phyloP scores from a whole-genome alignment of 2,113 vertebrate genomes.

The Carassius auratus region DNA sequence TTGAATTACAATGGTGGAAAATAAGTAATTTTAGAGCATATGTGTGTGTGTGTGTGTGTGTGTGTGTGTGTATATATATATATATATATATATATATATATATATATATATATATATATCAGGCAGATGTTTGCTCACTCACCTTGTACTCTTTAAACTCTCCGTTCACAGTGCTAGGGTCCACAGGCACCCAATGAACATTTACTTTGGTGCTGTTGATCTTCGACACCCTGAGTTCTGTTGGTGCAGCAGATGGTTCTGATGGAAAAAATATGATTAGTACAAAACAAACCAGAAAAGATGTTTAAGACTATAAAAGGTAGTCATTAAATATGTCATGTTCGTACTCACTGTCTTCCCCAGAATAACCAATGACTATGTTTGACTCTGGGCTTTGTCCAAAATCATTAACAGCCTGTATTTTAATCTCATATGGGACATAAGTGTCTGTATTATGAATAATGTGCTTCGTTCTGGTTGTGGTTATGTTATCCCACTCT shows the following conservation, averaged over 20 bases:
- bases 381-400: slow-evolving; percentile 86
- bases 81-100: no score
- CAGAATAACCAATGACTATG: slow-evolving; percentile 85
- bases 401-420: slow-evolving; percentile 90
- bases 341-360: slow-evolving; percentile 91
- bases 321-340: neutral
- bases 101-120: no score
- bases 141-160: slow-evolving; percentile 95
- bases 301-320: neutral
- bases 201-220: slow-evolving; percentile 84
- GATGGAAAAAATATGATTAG: slow-evolving; percentile 30
- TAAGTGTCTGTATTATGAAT: slow-evolving; percentile 87
- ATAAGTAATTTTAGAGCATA: neutral
- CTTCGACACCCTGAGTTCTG: slow-evolving; percentile 83
- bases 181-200: slow-evolving; percentile 88
- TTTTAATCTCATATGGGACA: slow-evolving; percentile 90
- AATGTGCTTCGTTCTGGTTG: slow-evolving; percentile 74
- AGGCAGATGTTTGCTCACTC: slow-evolving; percentile 64
- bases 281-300: neutral
- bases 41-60: no score
- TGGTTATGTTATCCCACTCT: slow-evolving; percentile 84
- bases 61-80: no score
- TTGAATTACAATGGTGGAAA: neutral
- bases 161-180: slow-evolving; percentile 85
- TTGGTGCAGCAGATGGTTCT: slow-evolving; percentile 88